Conservation (phyloP, 2,113 vertebrate genomes). For the Oreocharis arfaki region DNA sequence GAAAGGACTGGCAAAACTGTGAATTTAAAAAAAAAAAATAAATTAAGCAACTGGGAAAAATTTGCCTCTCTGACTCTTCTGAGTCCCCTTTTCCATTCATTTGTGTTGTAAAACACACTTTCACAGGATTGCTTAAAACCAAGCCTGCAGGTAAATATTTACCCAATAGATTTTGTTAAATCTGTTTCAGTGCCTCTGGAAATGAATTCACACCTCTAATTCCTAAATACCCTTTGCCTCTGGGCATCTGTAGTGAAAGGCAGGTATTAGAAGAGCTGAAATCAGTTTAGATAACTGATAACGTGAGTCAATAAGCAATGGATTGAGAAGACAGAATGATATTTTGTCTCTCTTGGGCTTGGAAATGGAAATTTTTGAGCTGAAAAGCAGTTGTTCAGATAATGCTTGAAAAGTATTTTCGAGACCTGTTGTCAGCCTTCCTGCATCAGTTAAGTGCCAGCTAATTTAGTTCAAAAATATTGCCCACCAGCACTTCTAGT, state of each 20-base stretch:
- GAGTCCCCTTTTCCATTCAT: not conserved
- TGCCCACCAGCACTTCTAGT: not conserved
- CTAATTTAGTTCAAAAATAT: not conserved
- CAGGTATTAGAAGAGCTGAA: slow-evolving; percentile 12
- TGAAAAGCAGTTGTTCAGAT: not conserved
- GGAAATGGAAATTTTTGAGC: not conserved
- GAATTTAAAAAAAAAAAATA: not conserved
- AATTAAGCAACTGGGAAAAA: not conserved
- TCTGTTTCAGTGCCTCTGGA: slow-evolving; percentile 15
- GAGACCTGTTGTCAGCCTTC: not conserved
- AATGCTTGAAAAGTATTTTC: not conserved
- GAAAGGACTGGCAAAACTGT: not conserved
- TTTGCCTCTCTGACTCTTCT: not conserved
- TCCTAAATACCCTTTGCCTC: slow-evolving; percentile 19
- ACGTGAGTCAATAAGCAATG: not conserved
- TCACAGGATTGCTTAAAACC: not conserved
- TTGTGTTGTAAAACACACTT: slow-evolving; percentile 17
- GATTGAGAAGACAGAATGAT: not conserved
- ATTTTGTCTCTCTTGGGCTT: not conserved
- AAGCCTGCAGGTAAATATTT: slow-evolving; percentile 57
- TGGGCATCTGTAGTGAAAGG: slow-evolving; percentile 1
- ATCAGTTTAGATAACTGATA: slow-evolving; percentile 9
- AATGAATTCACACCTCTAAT: slow-evolving; percentile 29
- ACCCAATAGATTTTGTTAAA: slow-evolving; percentile 28
- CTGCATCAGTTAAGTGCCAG: not conserved